Evolutionary conservation across 2,113 vertebrate species (phyloP), one percentile per base, ranked within the genome.

Genomic region (Hydropotes inermis): DNA sequence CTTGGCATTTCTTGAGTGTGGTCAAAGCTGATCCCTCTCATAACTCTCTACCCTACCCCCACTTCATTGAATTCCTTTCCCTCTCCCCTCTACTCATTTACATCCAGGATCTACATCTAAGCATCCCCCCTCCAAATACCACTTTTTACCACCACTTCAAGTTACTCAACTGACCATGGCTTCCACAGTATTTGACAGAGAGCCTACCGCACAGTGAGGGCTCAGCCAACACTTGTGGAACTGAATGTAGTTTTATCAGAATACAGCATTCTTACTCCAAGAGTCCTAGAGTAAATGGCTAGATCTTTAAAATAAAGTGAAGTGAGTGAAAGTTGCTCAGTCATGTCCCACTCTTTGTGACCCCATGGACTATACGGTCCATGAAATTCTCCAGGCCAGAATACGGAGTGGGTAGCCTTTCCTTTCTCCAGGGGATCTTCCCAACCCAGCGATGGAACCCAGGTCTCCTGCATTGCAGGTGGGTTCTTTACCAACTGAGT

Each of bases 301-400:
- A 52, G 21, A 61, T 50, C 89, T 60, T 78, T 55, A 74, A 23
- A 39, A 70, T 55, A 55, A 55, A 7, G 17, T 39, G 67, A 23
- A 70, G 67, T 23, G n/a, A 39, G n/a, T 70, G 67, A 70, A 70
- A 76, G 6, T 76, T 3, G 0, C 23, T 76, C 21, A 76, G 70
- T 76, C 0, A 0, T 76, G 39, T 43, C 70, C 21, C 21, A 27
- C 39, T 76, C 70, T 43, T 43, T 43, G 39, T 0, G 0, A 76
- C 12, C 67, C 36, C 36, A 14, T 43, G 70, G 23, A 74, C 11
- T 6, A 13, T 14, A 43, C 0, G 0, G 70, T 27, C 39, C 39
- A 7, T 27, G 12, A 1, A 76, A 43, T 76, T 76, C 70, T 43
- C 70, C 5, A 43, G 70, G 70, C 70, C 36, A 76, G 39, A 76